phyloP scores from a whole-genome alignment of 2,113 vertebrate species.

The Alaudala cheleensis region DNA sequence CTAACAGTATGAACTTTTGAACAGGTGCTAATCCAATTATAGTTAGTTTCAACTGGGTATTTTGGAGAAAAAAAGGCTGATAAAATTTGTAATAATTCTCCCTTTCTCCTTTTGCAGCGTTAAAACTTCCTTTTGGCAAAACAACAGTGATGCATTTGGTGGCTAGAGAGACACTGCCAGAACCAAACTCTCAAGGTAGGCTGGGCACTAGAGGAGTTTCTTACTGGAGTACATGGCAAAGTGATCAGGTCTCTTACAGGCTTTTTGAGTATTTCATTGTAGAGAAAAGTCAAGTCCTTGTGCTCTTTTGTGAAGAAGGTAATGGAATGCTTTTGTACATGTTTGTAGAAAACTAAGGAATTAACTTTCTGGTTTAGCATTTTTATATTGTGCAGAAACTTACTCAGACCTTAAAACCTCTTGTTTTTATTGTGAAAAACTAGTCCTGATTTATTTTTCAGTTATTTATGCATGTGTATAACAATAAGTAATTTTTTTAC shows the following conservation, averaged over 20 bases:
- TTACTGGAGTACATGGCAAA: not conserved
- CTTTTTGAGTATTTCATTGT: not conserved
- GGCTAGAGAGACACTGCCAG: conserved; percentile 97
- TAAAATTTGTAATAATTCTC: not conserved
- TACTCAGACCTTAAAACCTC: not conserved
- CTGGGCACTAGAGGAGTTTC: not conserved
- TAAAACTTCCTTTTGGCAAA: conserved; percentile 97
- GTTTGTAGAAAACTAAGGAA: not conserved
- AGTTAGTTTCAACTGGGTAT: not conserved
- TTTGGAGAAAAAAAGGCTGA: not conserved
- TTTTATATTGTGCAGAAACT: not conserved
- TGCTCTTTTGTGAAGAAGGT: not conserved
- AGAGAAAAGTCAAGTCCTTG: not conserved
- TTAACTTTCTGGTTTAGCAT: not conserved
- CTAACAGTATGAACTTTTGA: not conserved
- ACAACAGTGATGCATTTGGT: conserved; percentile 99
- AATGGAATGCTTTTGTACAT: not conserved
- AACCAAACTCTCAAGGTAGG: conserved; percentile 99
- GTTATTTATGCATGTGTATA: not conserved
- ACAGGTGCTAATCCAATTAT: not conserved
- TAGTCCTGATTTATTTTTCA: not conserved
- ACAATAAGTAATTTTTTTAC: not conserved
- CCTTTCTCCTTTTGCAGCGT: conserved; percentile 75
- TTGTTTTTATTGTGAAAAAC: not conserved
- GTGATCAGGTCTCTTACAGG: not conserved